phyloP scores from a whole-genome alignment of 2,113 vertebrate genomes.

The Nannospalax galili region DNA sequence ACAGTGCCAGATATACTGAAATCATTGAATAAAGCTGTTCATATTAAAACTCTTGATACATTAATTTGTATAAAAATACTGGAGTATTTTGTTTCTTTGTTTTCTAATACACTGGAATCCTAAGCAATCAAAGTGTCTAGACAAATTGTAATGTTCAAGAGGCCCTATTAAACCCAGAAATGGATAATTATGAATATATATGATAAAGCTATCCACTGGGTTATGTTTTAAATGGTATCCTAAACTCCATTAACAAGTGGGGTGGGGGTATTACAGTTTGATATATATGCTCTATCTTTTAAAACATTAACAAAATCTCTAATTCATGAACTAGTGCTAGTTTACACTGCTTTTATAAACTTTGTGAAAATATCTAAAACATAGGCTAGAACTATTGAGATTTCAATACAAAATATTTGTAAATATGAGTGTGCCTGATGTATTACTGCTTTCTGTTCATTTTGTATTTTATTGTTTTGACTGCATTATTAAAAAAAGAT shows the following conservation, averaged over 20 bases:
- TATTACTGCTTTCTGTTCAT: not conserved
- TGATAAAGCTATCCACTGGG: not conserved
- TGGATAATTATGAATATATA: not conserved
- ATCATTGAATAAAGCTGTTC: not conserved
- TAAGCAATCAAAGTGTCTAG: not conserved
- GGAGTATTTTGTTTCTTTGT: not conserved
- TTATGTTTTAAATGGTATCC: not conserved
- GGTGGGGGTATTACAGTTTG: not conserved
- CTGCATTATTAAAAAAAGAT: not conserved
- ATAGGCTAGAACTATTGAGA: not conserved
- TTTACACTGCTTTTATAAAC: not conserved
- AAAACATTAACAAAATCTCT: not conserved
- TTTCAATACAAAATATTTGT: constrained; percentile 16
- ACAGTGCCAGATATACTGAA: not conserved
- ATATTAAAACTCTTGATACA: not conserved
- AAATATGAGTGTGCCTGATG: not conserved
- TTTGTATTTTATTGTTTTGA: not conserved
- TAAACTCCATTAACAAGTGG: not conserved
- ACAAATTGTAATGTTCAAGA: not conserved
- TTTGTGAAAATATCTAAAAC: constrained; percentile 20
- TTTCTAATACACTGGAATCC: not conserved
- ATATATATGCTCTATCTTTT: not conserved
- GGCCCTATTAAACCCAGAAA: not conserved
- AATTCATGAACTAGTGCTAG: not conserved
- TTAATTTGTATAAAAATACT: not conserved